phyloP scores from a whole-genome alignment of 2,113 vertebrate species.

The Heliornis fulica region DNA sequence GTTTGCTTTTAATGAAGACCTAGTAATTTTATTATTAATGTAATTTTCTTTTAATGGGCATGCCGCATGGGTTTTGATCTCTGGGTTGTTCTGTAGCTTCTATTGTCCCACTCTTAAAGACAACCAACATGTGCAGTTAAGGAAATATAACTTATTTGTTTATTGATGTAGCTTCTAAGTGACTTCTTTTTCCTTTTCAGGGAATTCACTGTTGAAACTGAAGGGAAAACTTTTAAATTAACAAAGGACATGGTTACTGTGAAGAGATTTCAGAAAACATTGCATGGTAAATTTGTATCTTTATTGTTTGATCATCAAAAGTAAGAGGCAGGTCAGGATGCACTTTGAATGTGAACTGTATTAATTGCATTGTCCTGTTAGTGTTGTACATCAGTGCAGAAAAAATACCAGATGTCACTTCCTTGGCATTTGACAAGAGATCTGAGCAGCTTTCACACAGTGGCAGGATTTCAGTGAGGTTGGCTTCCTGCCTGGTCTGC shows the following conservation, averaged over 20 bases:
- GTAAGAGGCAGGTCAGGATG: not conserved
- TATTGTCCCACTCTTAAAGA: not conserved
- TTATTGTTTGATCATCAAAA: not conserved
- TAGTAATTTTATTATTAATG: not conserved
- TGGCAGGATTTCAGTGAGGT: not conserved
- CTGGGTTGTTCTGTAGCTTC: not conserved
- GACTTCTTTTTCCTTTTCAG: constrained; percentile 64
- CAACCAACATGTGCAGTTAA: not conserved
- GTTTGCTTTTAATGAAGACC: not conserved
- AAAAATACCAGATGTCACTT: not conserved
- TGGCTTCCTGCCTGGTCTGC: not conserved
- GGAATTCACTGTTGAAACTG: constrained; percentile 92
- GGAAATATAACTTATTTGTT: not conserved
- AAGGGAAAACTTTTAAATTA: constrained; percentile 91
- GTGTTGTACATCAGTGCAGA: not conserved
- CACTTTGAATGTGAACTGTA: not conserved
- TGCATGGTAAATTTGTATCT: constrained; percentile 82
- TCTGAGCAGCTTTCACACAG: not conserved
- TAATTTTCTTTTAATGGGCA: not conserved
- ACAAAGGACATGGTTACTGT: constrained; percentile 94
- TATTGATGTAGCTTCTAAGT: not conserved
- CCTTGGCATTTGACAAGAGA: not conserved
- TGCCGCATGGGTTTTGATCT: not conserved
- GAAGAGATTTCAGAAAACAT: constrained; percentile 95
- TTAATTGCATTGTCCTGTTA: not conserved